These are phyloP conservation scores for Scomber colias DNA, from an alignment of 2,113 vertebrate species.

Conservation along the genomic window DNA sequence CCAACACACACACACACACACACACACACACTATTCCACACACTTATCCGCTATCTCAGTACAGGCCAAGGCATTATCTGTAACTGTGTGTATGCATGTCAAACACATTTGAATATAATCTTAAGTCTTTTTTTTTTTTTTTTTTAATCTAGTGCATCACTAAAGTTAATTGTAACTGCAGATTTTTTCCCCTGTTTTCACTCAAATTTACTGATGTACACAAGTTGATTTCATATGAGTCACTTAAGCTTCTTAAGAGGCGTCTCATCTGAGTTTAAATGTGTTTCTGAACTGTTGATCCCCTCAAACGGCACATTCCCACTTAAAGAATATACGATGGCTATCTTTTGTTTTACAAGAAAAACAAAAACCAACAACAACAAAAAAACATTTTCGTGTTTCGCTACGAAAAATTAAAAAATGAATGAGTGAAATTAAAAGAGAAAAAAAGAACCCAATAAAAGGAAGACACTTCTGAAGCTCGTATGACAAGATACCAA, in stretches of 20 bases:
- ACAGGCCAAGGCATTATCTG: constrained; percentile 61
- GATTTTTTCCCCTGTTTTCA: constrained; percentile 29
- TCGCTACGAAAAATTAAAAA: constrained; percentile 11
- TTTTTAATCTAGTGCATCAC: background rate
- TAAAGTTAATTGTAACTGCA: constrained; percentile 16
- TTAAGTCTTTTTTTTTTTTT: background rate
- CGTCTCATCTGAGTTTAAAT: constrained; percentile 33
- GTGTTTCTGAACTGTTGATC: constrained; percentile 9
- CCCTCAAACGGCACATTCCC: no score
- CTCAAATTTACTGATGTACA: constrained; percentile 38
- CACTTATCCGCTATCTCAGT: constrained; percentile 47
- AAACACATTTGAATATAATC: constrained; percentile 48
- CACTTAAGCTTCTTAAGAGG: constrained; percentile 67
- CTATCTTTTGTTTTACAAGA: constrained; percentile 14
- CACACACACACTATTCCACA: constrained; percentile 28
- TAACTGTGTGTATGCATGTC: background rate
- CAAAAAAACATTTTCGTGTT: constrained; percentile 40
- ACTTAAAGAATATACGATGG: background rate
- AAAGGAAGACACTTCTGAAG: constrained; percentile 74
- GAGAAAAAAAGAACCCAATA: constrained; percentile 41
- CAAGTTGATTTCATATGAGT: constrained; percentile 62
- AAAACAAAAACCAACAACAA: background rate
- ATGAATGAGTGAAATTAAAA: constrained; percentile 61
- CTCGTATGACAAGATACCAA: constrained; percentile 78
- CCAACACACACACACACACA: constrained; percentile 33